Base-by-base conservation (phyloP, 1,140 invertebrate genomes). In the Drosophila punjabiensis region DNA sequence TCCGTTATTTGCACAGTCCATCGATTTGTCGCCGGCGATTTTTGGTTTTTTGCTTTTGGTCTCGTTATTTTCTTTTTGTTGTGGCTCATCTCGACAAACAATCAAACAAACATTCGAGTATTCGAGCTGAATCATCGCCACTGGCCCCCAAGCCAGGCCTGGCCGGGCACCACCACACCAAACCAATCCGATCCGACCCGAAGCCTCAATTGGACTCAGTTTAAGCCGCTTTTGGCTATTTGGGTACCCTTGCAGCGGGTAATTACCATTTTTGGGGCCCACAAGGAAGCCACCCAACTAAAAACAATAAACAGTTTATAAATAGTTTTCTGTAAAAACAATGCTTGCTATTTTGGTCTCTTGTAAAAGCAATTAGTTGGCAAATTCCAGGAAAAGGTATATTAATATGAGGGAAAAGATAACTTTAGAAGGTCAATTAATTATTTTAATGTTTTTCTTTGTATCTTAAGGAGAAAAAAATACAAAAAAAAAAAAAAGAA, bases 41-140 rank as follows among this genome's bases (percentile, higher is more conserved):
- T 80, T 79, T 67, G 37, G 37, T 30, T 9, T 30, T 9, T 61
- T 45, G 30, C 43, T 30, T 33, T 47, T 11, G 28, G 4, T 16
- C 24, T 68, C 63, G 28, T 11, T 37, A 24, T 48, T 32, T 18
- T 64, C 10, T 20, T 37, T 55, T 28, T 20, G 24, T 30, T 48
- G 66, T 56, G 32, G 81, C 81, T 70, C 81, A 88, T 89, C 85
- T 88, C 88, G 76, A 67, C 85, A 88, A 79, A 81, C 71, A 71
- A 68, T 67, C 61, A 74, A 71, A 62, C 68, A 76, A 79, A 74
- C 77, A 80, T 68, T 85, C 55, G 55, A 73, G 37, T 55, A 60
- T 78, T 73, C 47, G 35, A 58, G 77, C 85, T 88, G 85, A 88
- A 76, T 88, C 85, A 88, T 78, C 50, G 58, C 33, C 37, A 85